Conservation (phyloP, 2,797 vertebrate genomes). For the Morelia viridis region DNA sequence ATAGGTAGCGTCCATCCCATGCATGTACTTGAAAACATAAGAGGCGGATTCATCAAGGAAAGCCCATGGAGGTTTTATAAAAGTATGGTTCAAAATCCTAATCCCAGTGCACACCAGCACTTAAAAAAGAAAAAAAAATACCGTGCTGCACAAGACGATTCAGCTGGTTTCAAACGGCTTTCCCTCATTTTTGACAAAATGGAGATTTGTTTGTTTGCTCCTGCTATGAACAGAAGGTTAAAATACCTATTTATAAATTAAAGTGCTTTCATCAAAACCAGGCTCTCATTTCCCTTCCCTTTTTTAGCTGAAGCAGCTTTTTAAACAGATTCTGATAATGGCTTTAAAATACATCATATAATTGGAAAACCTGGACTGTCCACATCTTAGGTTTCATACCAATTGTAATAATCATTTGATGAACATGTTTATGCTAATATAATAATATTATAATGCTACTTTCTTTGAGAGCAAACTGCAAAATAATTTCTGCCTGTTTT, state of each 20-base stretch:
- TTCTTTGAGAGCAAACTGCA: background rate
- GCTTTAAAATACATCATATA: background rate
- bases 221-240: background rate
- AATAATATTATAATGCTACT: no score
- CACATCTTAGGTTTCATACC: background rate
- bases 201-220: background rate
- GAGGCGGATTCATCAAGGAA: background rate
- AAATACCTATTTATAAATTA: background rate
- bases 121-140: background rate
- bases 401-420: background rate
- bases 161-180: background rate
- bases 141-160: background rate
- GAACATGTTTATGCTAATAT: background rate
- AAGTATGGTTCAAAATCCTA: background rate
- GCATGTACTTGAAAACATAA: background rate
- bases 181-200: background rate
- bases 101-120: background rate
- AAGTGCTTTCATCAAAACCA: background rate
- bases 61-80: background rate
- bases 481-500: background rate
- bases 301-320: background rate
- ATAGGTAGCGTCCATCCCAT: background rate
- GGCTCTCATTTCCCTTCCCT: background rate
- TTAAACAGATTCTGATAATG: background rate
- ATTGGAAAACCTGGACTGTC: background rate